Conservation (phyloP, 1,140 invertebrate genomes). For the Calephelis virginiensis region DNA sequence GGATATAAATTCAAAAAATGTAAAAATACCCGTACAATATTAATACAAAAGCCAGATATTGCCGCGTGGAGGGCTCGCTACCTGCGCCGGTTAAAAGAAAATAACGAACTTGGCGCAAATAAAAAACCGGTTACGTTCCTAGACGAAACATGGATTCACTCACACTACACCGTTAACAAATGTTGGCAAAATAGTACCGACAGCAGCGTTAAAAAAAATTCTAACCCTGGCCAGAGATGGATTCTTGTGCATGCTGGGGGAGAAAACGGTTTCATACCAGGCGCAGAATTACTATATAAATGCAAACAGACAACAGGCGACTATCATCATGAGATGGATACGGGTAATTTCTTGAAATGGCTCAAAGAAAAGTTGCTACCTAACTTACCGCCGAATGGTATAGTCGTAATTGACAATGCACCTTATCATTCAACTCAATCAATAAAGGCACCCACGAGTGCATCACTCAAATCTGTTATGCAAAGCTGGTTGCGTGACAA, state of each 20-base stretch:
- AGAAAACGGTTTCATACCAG: too few relatives aligned
- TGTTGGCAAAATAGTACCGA: background rate
- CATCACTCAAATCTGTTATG: slow-evolving; percentile 6
- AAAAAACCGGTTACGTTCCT: slow-evolving; percentile 31
- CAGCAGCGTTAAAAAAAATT: too few relatives aligned
- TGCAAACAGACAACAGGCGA: slow-evolving; percentile 12
- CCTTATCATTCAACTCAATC: slow-evolving; percentile 11
- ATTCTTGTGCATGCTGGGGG: too few relatives aligned
- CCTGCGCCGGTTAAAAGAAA: slow-evolving; percentile 28
- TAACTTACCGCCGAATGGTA: slow-evolving; percentile 14
- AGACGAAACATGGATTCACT: background rate
- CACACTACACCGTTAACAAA: too few relatives aligned
- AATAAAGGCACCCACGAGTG: slow-evolving; percentile 11
- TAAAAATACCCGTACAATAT: slow-evolving; percentile 18
- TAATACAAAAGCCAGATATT: slow-evolving; percentile 29
- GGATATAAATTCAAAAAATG: slow-evolving; percentile 35
- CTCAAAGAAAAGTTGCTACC: slow-evolving; percentile 4
- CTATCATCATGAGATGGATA: background rate
- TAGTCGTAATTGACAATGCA: background rate
- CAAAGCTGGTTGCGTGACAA: slow-evolving; percentile 13
- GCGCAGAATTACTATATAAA: slow-evolving; percentile 8
- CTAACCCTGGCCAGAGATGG: too few relatives aligned
- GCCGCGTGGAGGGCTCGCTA: slow-evolving; percentile 26
- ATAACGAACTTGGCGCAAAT: slow-evolving; percentile 25
- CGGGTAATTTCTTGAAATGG: background rate